Conservation (phyloP, 2,797 vertebrate species). For the Chaenodraco wilsoni region DNA sequence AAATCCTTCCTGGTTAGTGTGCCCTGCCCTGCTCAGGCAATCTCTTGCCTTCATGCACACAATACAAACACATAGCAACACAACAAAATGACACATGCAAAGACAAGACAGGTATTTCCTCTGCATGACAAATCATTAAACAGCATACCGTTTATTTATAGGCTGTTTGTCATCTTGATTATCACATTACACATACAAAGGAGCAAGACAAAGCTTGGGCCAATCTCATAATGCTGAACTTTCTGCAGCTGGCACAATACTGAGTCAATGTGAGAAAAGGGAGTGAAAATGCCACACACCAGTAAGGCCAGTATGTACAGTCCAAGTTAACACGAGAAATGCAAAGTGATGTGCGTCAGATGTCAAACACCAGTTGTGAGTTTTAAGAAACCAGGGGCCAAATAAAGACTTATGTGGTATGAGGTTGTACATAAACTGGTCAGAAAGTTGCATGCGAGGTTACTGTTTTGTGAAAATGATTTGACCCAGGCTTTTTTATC, state of each 20-base stretch:
- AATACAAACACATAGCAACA: conserved; percentile 26
- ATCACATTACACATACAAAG: background rate
- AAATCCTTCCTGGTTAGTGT: conserved; percentile 32
- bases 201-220: background rate
- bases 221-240: background rate
- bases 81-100: background rate
- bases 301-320: background rate
- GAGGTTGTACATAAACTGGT: background rate
- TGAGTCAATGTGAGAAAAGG: conserved; percentile 24
- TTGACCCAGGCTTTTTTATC: background rate
- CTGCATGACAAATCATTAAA: background rate
- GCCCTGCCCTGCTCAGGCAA: conserved; percentile 37
- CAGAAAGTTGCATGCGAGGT: background rate
- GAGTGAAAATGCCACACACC: conserved; percentile 27
- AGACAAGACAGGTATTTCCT: conserved; percentile 13
- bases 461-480: background rate
- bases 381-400: background rate
- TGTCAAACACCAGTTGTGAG: background rate
- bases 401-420: background rate
- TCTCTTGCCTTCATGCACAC: conserved; percentile 4
- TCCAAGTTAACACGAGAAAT: background rate
- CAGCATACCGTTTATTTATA: background rate
- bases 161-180: background rate
- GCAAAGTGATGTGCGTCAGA: background rate
- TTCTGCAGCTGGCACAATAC: background rate